Evolutionary conservation across 2,797 vertebrate species (phyloP), one percentile per base, ranked within the genome.

Genomic region (Craterocephalus amniculus): DNA sequence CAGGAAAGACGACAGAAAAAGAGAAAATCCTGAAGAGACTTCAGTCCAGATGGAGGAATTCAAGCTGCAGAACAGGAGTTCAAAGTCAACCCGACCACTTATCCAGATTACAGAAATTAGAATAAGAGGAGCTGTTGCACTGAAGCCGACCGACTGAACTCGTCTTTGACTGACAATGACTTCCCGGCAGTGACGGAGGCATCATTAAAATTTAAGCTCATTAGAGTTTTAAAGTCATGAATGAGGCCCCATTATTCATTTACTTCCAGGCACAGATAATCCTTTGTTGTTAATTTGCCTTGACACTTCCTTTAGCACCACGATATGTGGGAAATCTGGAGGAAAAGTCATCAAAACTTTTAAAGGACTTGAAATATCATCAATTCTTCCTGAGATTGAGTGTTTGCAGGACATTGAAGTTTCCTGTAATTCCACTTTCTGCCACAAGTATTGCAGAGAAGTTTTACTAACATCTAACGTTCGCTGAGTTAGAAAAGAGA

Each of bases 91-190:
- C 57, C 26, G 24, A 36, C 64, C 69, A 74, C 83, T 83, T 7
- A 63, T 35, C 58, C 65, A 62, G 78, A 81, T 86, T 79, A 69
- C 58, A 38, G 54, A 58, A 79, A 77, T 70, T 58, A 76, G 71
- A 80, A 69, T 36, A 57, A 70, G 70, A 75, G 65, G 38, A 71
- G 63, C 27, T 56, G 52, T 62, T 2, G 51, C 5, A 11, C 56
- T 29, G 26, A 57, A 65, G 69, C 38, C n/a, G n/a, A n/a, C 27
- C 2, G 0, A 1, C 3, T 16, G 43, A 52, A 66, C 66, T 57
- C 11, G 32, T 43, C 48, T 71, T 52, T 64, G 63, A 24, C 18
- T 29, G 59, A 64, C 7, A 9, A 57, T 29, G 31, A 48, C 55
- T 48, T 70, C 58, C 40, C 14, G 10, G 58, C 36, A 4, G 56